Percentiles rank a stretch among this genome's conserved stretches.
These are phyloP conservation scores for Pentalonia nigronervosa DNA, from an alignment of 1,140 invertebrate genomes.

Conservation along the genomic window DNA sequence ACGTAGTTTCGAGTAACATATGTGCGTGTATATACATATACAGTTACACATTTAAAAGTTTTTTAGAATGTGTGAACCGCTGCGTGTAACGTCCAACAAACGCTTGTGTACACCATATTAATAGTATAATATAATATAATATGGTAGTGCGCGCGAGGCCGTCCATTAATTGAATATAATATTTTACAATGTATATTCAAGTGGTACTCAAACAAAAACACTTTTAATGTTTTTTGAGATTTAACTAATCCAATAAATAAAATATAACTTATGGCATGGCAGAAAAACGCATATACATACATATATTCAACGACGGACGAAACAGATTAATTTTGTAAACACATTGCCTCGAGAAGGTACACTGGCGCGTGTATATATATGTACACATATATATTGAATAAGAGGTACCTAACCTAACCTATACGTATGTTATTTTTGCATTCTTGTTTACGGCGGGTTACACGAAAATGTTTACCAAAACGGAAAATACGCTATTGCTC, in stretches of 20 bases:
- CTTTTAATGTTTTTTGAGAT: conserved; percentile 33
- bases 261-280: not conserved
- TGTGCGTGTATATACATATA: not conserved
- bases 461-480: conserved; percentile 6
- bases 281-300: not conserved
- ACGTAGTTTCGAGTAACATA: conserved; percentile 35
- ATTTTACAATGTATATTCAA: not conserved
- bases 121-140: not conserved
- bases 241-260: conserved; percentile 11
- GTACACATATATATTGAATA: not conserved
- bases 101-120: not conserved
- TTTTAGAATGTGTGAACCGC: conserved; percentile 24
- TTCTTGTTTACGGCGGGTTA: not conserved
- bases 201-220: conserved; percentile 29
- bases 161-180: not conserved
- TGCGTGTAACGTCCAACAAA: not conserved
- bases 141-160: not conserved
- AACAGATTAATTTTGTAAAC: not conserved
- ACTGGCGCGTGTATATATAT: not conserved
- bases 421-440: not conserved
- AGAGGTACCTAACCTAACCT: not conserved
- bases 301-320: not conserved
- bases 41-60: not conserved
- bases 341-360: not conserved
- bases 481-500: not conserved